Evolutionary conservation across 2,888 invertebrate species (phyloP).

Genomic region (Heliconius erato): DNA sequence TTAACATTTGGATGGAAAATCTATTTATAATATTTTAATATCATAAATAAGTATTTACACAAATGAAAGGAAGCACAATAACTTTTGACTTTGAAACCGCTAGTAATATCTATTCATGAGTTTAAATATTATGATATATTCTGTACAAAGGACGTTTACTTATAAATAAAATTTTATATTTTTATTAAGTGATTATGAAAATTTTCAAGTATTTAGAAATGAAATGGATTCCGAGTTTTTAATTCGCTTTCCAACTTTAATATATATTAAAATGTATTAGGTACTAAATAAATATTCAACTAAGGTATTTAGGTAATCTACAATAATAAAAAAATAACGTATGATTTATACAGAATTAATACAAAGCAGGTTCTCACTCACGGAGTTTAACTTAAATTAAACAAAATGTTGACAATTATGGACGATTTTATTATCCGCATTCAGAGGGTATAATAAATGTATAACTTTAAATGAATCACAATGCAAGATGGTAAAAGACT

Average conservation of each 20-base stretch:
- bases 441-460: not conserved
- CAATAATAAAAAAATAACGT: not conserved
- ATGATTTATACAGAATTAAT: not conserved
- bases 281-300: not conserved
- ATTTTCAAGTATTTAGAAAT: not conserved
- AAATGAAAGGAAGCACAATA: constrained; percentile 30
- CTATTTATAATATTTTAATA: constrained; percentile 19
- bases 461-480: too few relatives aligned
- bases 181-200: not conserved
- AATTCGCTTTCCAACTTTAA: not conserved
- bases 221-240: not conserved
- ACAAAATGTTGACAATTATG: not conserved
- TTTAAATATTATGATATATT: constrained; percentile 26
- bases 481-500: not conserved
- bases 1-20: constrained; percentile 38
- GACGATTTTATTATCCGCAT: constrained; percentile 10
- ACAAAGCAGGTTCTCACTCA: not conserved
- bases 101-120: constrained; percentile 17
- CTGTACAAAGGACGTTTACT: constrained; percentile 28
- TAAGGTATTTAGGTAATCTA: not conserved
- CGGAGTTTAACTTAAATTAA: not conserved
- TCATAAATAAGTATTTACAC: constrained; percentile 14
- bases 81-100: constrained; percentile 25
- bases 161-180: not conserved
- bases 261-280: not conserved